Evolutionary conservation across 1,140 invertebrate species (phyloP).

Genomic region (Pemphigus obesinymphae): DNA sequence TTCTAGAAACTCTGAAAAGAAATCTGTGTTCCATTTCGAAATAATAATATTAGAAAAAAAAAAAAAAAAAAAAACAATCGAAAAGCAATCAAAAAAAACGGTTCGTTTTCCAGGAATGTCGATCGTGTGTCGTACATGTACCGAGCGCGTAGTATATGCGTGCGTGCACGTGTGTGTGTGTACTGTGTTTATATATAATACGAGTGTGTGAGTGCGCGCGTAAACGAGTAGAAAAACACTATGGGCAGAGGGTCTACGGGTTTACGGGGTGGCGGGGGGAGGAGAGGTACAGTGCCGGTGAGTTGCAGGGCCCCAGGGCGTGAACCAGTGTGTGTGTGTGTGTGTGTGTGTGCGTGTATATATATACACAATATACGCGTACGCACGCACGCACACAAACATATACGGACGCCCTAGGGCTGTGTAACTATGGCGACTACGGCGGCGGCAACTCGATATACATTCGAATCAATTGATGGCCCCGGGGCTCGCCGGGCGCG

Average conservation of each 20-base stretch:
- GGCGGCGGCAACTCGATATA: slow-evolving; percentile 1
- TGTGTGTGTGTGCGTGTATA: neutral
- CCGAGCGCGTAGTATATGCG: too few species aligned
- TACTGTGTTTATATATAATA: neutral
- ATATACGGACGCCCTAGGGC: neutral
- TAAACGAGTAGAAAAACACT: slow-evolving; percentile 19
- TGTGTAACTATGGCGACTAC: slow-evolving; percentile 32
- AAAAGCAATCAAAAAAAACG: neutral
- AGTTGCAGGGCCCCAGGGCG: neutral
- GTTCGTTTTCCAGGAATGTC: neutral
- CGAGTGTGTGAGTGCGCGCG: too few species aligned
- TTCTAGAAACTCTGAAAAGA: too few species aligned
- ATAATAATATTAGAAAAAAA: neutral
- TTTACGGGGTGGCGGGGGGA: neutral
- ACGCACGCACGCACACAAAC: neutral
- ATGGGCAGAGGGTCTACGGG: neutral
- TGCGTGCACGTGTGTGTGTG: neutral
- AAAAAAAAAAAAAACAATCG: too few species aligned
- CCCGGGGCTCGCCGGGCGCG: neutral
- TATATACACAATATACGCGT: neutral
- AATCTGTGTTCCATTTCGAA: too few species aligned
- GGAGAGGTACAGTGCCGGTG: neutral
- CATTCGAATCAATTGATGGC: slow-evolving; percentile 37
- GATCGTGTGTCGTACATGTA: neutral
- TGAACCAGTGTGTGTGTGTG: neutral